phyloP scores from a whole-genome alignment of 2,113 vertebrate species.

The Equus przewalskii region DNA sequence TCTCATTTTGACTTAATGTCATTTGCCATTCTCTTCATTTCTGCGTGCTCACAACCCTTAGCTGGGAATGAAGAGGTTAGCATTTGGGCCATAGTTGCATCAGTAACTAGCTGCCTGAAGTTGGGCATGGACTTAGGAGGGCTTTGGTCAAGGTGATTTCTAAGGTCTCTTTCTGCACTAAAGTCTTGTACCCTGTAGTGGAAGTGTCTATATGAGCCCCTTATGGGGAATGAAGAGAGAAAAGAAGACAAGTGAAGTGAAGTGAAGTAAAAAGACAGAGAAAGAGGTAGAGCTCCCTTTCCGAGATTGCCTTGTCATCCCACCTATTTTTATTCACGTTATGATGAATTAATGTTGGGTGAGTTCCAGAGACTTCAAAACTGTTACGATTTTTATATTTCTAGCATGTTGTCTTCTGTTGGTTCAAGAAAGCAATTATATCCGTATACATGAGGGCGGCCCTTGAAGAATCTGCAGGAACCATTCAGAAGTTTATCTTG shows the following conservation, averaged over 20 bases:
- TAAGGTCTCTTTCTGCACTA: neutral
- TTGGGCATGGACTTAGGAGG: neutral
- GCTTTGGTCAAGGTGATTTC: neutral
- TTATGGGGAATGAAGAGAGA: neutral
- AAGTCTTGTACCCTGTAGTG: neutral
- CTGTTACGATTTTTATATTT: conserved; percentile 3
- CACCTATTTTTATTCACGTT: neutral
- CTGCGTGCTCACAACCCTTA: neutral
- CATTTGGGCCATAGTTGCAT: neutral
- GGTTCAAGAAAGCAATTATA: conserved; percentile 8
- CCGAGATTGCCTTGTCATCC: neutral
- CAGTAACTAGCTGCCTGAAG: neutral
- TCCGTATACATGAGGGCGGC: neutral
- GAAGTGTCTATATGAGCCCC: neutral
- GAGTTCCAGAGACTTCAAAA: conserved; percentile 3
- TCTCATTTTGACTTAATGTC: conserved; percentile 46
- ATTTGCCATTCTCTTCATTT: conserved; percentile 47
- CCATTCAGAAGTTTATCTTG: neutral
- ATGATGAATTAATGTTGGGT: neutral
- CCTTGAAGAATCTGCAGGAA: conserved; percentile 24
- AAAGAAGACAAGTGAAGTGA: neutral
- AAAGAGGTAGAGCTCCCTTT: neutral
- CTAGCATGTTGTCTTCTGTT: neutral
- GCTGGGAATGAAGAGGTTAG: neutral
- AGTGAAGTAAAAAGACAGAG: neutral